phyloP scores from a whole-genome alignment of 2,797 vertebrate genomes.

The Ctenosaura bakeri region DNA sequence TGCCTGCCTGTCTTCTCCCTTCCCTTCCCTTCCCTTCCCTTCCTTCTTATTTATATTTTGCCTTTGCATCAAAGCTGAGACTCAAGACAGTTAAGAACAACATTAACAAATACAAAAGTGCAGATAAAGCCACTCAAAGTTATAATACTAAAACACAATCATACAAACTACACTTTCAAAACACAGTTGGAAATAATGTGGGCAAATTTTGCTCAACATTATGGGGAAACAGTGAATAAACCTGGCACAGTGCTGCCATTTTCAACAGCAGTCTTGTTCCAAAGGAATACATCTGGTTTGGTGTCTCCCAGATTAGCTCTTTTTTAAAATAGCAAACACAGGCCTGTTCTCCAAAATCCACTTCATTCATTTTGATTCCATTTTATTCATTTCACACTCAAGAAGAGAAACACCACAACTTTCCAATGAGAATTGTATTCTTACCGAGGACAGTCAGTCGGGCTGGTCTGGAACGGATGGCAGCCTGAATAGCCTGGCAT shows the following conservation, averaged over 20 bases:
- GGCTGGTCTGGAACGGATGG: slow-evolving; percentile 94
- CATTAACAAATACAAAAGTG: background rate
- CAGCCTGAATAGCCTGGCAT: slow-evolving; percentile 97
- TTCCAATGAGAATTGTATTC: slow-evolving; percentile 36
- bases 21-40: background rate
- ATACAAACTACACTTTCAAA: background rate
- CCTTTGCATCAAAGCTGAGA: no score
- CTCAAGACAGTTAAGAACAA: no score
- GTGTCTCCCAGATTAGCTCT: background rate
- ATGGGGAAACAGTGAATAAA: background rate
- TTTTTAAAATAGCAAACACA: background rate
- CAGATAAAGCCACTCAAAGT: background rate
- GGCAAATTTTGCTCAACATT: background rate
- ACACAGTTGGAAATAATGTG: background rate
- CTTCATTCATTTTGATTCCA: accelerated
- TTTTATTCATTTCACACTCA: accelerated
- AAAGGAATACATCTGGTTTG: background rate
- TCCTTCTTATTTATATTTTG: no score
- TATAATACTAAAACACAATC: background rate
- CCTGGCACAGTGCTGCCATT: background rate
- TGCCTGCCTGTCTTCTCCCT: no score
- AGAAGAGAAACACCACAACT: accelerated
- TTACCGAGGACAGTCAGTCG: slow-evolving; percentile 96
- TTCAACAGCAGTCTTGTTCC: background rate
- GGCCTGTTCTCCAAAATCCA: background rate